Base-by-base conservation (phyloP, 1,140 invertebrate species). In the Caenorhabditis latens region DNA sequence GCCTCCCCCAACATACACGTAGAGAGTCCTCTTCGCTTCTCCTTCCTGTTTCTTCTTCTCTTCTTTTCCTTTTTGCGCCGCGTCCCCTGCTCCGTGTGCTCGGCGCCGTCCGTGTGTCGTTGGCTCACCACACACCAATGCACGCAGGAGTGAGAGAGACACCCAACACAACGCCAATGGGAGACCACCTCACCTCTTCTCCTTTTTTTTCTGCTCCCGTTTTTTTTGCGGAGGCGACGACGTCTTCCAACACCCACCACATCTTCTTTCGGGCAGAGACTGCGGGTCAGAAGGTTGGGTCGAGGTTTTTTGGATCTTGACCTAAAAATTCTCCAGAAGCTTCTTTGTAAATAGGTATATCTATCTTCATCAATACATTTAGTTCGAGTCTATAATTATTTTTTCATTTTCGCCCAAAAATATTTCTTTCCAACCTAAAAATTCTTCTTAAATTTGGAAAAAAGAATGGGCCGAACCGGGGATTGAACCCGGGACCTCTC, bases 401-500 rank as follows among this genome's bases (percentile, higher is more conserved):
- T 32, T n/a, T 32, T 32, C 32, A 32, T 32, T 32, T 2, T 32
- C 2, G 1, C 2, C 32, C 32, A 32, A 32, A 32, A 32, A 32
- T 0, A 32, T 32, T 32, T 32, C 32, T 32, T 32, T 1, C 32
- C 32, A 1, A 1, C 32, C 32, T 32, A 32, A 61, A 16, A 61
- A 65, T 65, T n/a, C 61, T 11, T 40, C 8, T 11, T 11, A 2
- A 50, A 50, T 50, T 50, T 50, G 14, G 9, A 40, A 40, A 65
- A 65, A 42, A 6, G 40, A 40, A 65, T 57, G 55, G 83, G 83
- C 83, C 57, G 83, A 84, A 63, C 43, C 67, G 24, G 71, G 21
- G 63, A 85, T 88, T 42, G 65, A 89, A 83, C 84, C 87, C 87
- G 87, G 87, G 87, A 85, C 88, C 82, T 86, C 88, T 89, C 87